A percentile compares a stretch with the other conserved stretches of the same genome.
Conservation (phyloP, 1,140 invertebrate species). For the Batillaria attramentaria region DNA sequence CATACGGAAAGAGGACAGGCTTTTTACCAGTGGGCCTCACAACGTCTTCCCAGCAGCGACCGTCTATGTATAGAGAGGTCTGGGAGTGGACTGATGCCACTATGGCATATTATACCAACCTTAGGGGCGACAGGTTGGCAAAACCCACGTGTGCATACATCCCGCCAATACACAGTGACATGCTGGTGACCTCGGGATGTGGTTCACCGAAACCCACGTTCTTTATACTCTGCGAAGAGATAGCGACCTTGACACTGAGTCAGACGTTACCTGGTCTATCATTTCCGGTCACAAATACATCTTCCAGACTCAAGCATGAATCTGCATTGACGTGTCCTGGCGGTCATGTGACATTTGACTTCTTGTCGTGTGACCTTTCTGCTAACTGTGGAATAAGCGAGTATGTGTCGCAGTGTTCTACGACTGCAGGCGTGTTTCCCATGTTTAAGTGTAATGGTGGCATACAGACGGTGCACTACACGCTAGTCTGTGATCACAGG, state of each 20-base stretch:
- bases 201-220: background rate
- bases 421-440: too few species aligned
- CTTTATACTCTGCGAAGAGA: background rate
- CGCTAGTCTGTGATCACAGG: constrained; percentile 23
- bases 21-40: background rate
- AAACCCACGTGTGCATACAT: too few species aligned
- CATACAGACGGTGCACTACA: background rate
- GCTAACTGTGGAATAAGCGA: background rate
- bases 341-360: background rate
- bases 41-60: background rate
- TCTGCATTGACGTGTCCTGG: background rate
- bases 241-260: background rate
- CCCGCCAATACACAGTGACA: background rate
- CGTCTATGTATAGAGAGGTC: background rate
- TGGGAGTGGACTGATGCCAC: background rate
- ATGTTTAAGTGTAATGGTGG: background rate
- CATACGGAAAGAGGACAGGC: background rate
- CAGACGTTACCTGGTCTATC: background rate
- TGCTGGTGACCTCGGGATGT: background rate
- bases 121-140: too few species aligned
- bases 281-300: too few species aligned
- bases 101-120: background rate
- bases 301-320: too few species aligned
- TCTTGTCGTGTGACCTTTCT: background rate
- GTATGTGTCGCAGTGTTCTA: too few species aligned